These are phyloP conservation scores for Gulo gulo DNA, from an alignment of 2,113 vertebrate species.

Conservation along the genomic window DNA sequence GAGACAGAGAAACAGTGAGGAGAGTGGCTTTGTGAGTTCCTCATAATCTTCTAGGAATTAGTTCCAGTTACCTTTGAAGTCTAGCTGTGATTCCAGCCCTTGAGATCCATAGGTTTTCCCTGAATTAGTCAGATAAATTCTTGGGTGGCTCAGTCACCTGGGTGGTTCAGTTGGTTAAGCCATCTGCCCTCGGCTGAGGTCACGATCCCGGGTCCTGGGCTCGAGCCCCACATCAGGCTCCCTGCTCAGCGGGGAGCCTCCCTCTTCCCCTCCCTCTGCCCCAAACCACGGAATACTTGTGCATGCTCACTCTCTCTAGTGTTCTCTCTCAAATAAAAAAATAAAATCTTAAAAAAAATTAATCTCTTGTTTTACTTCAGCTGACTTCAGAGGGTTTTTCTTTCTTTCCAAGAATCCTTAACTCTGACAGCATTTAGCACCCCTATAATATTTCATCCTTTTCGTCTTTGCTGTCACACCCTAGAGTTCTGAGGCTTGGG, in stretches of 20 bases:
- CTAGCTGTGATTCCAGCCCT: neutral
- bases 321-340: neutral
- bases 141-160: too few relatives aligned
- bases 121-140: neutral
- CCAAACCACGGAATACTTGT: too few relatives aligned
- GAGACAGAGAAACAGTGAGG: neutral
- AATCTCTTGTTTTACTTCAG: neutral
- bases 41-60: neutral
- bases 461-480: neutral
- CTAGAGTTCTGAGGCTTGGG: neutral
- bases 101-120: neutral
- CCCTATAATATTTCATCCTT: neutral
- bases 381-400: neutral
- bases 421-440: neutral
- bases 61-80: neutral
- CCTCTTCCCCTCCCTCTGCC: too few relatives aligned
- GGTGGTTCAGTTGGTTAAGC: too few relatives aligned
- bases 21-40: neutral
- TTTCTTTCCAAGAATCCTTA: neutral
- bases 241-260: too few relatives aligned
- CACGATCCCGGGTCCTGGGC: too few relatives aligned
- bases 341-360: neutral
- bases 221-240: too few relatives aligned
- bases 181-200: too few relatives aligned
- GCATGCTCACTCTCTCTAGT: too few relatives aligned